These are phyloP conservation scores for Cisticola juncidis DNA, from an alignment of 2,113 vertebrate genomes.

Conservation along the genomic window DNA sequence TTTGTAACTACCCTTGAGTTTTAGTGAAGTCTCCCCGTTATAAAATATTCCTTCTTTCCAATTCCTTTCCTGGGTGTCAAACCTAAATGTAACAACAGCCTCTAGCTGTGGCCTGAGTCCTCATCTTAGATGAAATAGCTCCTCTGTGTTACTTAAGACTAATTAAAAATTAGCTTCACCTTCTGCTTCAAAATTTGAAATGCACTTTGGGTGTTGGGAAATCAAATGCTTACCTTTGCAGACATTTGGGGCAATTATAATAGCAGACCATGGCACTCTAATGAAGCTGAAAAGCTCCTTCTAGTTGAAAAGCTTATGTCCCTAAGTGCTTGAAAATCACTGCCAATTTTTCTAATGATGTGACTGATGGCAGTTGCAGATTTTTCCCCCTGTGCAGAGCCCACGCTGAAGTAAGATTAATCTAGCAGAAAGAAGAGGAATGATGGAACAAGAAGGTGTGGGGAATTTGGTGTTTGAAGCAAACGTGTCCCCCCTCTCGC, in stretches of 20 bases:
- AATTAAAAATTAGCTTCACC: not conserved
- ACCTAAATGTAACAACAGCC: not conserved
- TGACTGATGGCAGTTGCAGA: not conserved
- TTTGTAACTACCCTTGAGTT: not conserved
- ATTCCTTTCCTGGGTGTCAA: not conserved
- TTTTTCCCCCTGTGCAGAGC: not conserved
- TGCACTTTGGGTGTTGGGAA: not conserved
- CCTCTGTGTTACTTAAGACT: not conserved
- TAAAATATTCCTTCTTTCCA: not conserved
- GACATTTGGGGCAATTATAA: not conserved
- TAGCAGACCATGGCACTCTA: not conserved
- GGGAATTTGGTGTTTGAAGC: not conserved
- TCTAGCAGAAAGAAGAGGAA: not conserved
- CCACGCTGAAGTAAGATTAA: rapidly evolving
- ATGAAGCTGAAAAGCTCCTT: not conserved
- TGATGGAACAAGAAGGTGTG: rapidly evolving
- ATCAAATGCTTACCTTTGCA: not conserved
- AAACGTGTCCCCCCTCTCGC: rapidly evolving
- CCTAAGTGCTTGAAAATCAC: not conserved
- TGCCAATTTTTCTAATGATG: not conserved
- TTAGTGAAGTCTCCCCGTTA: not conserved
- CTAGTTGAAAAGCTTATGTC: not conserved
- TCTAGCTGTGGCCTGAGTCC: not conserved
- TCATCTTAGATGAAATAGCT: not conserved
- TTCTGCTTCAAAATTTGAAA: not conserved